Percentiles rank a stretch among this genome's conserved stretches.
Evolutionary conservation across 2,888 invertebrate species (phyloP).

Genomic region (Parnassius smintheus): DNA sequence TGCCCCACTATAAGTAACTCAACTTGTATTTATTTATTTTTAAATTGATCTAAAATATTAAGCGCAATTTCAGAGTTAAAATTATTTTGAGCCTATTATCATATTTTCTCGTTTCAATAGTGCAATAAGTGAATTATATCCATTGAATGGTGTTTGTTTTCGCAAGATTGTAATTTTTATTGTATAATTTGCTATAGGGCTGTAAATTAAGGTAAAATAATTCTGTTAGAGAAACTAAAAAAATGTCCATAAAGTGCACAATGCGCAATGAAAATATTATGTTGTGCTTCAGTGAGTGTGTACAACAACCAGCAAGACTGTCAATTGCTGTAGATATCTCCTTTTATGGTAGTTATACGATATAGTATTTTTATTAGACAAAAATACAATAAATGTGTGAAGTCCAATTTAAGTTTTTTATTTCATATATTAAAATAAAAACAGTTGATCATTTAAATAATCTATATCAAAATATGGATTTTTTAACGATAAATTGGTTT

Average conservation of each 20-base stretch:
- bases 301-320: constrained; percentile 77
- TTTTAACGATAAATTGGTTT: background rate
- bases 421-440: constrained; percentile 11
- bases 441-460: no score
- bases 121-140: constrained; percentile 66
- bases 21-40: constrained; percentile 5
- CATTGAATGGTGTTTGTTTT: constrained; percentile 65
- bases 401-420: constrained; percentile 60
- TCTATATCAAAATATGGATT: background rate
- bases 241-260: constrained; percentile 45
- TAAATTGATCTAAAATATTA: background rate
- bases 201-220: constrained; percentile 66
- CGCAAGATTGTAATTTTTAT: constrained; percentile 51
- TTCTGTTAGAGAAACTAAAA: constrained; percentile 48
- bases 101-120: constrained; percentile 46
- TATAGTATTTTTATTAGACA: constrained; percentile 81
- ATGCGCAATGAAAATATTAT: constrained; percentile 52
- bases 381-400: constrained; percentile 82
- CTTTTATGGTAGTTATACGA: constrained; percentile 72
- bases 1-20: constrained; percentile 26
- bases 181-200: constrained; percentile 57
- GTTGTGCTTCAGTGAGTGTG: constrained; percentile 63
- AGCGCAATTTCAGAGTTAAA: background rate
- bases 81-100: constrained; percentile 6
- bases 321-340: constrained; percentile 79